Evolutionary conservation across 2,113 vertebrate species (phyloP).

Genomic region (Xenotilapia longispinis): DNA sequence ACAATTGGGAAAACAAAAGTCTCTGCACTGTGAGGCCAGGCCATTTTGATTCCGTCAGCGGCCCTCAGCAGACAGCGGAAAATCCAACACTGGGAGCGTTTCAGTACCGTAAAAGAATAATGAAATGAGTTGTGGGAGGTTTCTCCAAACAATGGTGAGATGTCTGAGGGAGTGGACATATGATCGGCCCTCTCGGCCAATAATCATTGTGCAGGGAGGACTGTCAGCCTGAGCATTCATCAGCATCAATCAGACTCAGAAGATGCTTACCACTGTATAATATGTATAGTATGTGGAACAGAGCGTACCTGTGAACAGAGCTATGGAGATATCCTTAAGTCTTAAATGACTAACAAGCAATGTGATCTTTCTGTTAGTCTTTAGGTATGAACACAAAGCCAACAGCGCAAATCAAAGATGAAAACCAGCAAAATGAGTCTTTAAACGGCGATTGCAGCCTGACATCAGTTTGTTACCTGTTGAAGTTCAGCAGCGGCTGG

Average conservation of each 20-base stretch:
- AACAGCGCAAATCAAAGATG: background rate
- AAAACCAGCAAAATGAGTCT: background rate
- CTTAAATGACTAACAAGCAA: background rate
- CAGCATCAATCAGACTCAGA: background rate
- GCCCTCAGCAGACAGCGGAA: background rate
- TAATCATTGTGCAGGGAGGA: background rate
- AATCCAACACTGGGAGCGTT: slow-evolving; percentile 32
- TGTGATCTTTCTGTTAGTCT: background rate
- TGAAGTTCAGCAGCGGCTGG: background rate
- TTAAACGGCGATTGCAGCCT: background rate
- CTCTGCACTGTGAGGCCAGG: background rate
- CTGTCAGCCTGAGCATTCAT: background rate
- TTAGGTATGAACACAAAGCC: background rate
- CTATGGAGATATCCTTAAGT: background rate
- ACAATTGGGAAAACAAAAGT: slow-evolving; percentile 20
- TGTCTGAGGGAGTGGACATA: slow-evolving; percentile 7
- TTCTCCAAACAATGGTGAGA: slow-evolving; percentile 23
- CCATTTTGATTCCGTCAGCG: slow-evolving; percentile 17
- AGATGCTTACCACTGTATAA: background rate
- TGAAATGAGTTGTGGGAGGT: slow-evolving; percentile 20
- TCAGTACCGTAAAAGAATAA: slow-evolving; percentile 19
- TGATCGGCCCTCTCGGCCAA: slow-evolving; percentile 3
- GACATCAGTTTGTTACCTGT: background rate
- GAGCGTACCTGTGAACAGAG: background rate
- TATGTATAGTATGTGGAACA: background rate